Base-by-base conservation (phyloP, 2,113 vertebrate species). In the Saguinus midas region DNA sequence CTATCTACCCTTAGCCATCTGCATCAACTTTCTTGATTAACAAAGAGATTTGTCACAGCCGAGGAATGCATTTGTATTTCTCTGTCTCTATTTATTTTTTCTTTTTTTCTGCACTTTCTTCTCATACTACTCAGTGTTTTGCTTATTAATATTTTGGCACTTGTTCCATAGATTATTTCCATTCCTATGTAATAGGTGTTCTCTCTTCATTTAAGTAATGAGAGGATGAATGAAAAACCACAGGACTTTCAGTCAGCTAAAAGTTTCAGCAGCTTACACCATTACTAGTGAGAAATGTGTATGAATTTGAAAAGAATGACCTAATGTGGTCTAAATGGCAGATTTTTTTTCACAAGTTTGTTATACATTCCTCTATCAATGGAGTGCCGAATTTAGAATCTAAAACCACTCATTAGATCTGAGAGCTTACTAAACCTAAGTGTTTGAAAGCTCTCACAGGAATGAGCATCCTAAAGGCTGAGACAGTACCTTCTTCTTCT, bases 1-100 rank as follows among this genome's bases (percentile, higher is more conserved):
- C 0, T 2, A 0, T 9, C 70, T 16, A 2, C 32, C 6, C 6
- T 50, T 55, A 40, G 13, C 12, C 27, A 1, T 68, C 58, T 21
- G 7, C 10, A 35, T 82, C 32, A 43, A 17, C 58, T 82, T 88
- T 25, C 37, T 6, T 50, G 29, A 40, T 87, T 32, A 79, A 29
- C 55, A 37, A 18, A 73, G 32, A 91, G 86, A 52, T 48, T 43
- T 57, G n/a, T 61, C 72, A 37, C 18, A 58, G 45, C 48, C 14
- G 58, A n/a, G 68, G 5, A 79, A 11, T 70, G 58, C 10, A 8
- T 27, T 43, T 82, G 29, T 72, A 25, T 25, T 66, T 87, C 5
- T 29, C 40, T 13, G 64, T 9, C 27, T 52, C 29, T 5, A 6
- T 66, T 68, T 52, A 52, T 52, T 45, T 58, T 87, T 87, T 66